Conservation (phyloP, 2,888 invertebrate genomes). For the Vanessa cardui region DNA sequence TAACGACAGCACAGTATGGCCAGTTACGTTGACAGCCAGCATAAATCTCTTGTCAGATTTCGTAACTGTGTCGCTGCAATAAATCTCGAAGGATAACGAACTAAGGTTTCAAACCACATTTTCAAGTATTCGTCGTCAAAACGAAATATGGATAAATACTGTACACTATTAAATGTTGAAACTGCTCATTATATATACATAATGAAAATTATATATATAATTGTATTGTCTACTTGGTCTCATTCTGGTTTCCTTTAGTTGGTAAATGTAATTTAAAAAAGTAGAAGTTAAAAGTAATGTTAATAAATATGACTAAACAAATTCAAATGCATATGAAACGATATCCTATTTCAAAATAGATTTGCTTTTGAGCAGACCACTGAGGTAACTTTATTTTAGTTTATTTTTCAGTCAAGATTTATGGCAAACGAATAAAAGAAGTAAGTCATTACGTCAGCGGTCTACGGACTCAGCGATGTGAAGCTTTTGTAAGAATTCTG, state of each 20-base stretch:
- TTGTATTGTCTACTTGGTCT: no score
- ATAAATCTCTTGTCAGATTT: not conserved
- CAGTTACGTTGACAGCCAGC: no score
- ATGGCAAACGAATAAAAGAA: slow-evolving; percentile 16
- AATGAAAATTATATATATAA: no score
- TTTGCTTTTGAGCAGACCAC: slow-evolving; percentile 17
- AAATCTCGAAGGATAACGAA: not conserved
- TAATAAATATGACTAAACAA: no score
- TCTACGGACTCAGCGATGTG: slow-evolving; percentile 21
- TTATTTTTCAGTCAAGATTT: slow-evolving; percentile 34
- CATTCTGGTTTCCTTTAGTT: no score
- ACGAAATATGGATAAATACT: no score
- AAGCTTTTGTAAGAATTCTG: slow-evolving; percentile 7
- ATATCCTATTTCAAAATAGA: slow-evolving; percentile 22
- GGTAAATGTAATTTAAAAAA: no score
- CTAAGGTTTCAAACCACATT: not conserved
- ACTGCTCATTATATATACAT: no score
- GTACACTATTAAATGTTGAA: no score
- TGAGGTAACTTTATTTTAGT: slow-evolving; percentile 20
- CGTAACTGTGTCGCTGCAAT: not conserved
- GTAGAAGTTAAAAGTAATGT: no score
- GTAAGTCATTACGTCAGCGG: slow-evolving; percentile 26
- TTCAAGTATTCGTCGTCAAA: no score
- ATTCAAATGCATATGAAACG: not conserved
- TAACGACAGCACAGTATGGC: no score